Evolutionary conservation across 2,113 vertebrate genomes (phyloP).

Genomic region (Ochotona curzoniae): DNA sequence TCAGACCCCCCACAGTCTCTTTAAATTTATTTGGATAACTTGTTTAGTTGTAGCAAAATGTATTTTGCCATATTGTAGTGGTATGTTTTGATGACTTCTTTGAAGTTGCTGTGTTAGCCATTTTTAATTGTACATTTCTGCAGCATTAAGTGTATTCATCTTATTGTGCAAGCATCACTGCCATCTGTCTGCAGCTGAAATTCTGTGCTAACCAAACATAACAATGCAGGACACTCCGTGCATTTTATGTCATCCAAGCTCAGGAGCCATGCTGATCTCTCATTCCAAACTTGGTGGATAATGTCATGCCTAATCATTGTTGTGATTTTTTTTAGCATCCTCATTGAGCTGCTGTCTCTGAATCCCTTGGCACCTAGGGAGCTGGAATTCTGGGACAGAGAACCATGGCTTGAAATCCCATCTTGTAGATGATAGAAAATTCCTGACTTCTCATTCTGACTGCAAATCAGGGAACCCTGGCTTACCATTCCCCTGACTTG

Average conservation of each 20-base stretch:
- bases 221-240: not conserved
- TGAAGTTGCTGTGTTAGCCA: not conserved
- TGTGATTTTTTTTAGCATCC: not conserved
- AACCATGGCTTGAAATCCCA: too few relatives aligned
- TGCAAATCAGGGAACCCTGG: too few relatives aligned
- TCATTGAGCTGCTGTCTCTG: not conserved
- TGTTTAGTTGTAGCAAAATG: too few relatives aligned
- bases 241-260: not conserved
- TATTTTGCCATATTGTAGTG: too few relatives aligned
- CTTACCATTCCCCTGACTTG: not conserved
- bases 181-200: not conserved
- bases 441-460: too few relatives aligned
- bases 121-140: not conserved
- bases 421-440: too few relatives aligned
- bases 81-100: too few relatives aligned
- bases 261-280: not conserved
- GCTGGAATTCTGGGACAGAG: not conserved
- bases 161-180: too few relatives aligned
- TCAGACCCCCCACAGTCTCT: not conserved
- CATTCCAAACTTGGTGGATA: not conserved
- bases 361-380: too few relatives aligned
- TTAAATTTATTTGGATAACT: not conserved
- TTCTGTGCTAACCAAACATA: not conserved
- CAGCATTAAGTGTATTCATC: not conserved
- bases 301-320: not conserved